Evolutionary conservation across 2,888 invertebrate genomes (phyloP), one percentile per base, ranked within the genome.

Genomic region (Torymus auratus): DNA sequence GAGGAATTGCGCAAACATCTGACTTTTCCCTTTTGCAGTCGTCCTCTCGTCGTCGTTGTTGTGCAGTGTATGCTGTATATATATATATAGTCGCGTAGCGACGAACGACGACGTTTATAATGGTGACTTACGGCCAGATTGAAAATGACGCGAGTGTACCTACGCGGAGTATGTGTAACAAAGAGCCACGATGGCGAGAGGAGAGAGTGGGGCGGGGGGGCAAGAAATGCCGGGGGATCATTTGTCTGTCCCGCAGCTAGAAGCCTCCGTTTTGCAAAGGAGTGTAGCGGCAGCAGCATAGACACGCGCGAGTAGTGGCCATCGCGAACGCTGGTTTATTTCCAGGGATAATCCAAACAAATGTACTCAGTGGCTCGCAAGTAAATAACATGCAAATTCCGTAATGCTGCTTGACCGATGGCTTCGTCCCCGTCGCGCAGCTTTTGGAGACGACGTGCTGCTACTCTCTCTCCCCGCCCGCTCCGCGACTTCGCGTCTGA

Each of bases 381-480:
- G 90, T 91, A 91, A 91, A 91, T 91, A 91, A 91, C 90, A 91
- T 91, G 91, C 90, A 91, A 91, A 91, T 91, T 86, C 90, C 88
- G 89, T 91, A 91, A 91, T 91, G 90, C 91, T 90, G 88, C 88
- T 90, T 91, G 91, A 91, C 90, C 90, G 90, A 91, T 91, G 89
- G 88, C 88, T 90, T 85, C 87, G 87, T 87, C 87, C 86, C 84
- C 75, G 65, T 56, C 53, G 41, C 68, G 50, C 71, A 53, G n/a
- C 53, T 41, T 20, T 50, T 55, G 50, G 41, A 41, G 41, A 41
- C 41, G 41, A 41, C 53, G 58, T 13, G 17, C n/a, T 28, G 56
- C 23, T 69, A 28, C 65, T 58, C 20, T 41, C 41, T 15, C 56
- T 62, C 23, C 50, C 13, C 56, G 56, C 23, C 50, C 13, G 14